Base-by-base conservation (phyloP, 2,797 vertebrate genomes). In the Trachurus trachurus region DNA sequence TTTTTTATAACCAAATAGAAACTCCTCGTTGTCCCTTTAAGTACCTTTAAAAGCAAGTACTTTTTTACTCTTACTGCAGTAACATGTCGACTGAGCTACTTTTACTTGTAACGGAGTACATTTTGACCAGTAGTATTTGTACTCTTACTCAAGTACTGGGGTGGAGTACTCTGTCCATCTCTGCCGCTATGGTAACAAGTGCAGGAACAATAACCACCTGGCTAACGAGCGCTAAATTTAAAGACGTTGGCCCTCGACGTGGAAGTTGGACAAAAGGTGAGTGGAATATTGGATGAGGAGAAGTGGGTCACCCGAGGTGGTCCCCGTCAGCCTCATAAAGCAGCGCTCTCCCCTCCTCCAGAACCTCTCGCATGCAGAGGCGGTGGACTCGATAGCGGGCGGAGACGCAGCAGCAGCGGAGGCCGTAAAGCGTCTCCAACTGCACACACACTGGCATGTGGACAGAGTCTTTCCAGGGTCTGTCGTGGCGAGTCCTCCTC, bases 281-380 rank as follows among this genome's bases (percentile, higher is more conserved):
- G 82, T 66, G 83, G 82, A 88, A 88, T 79, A 87, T 86, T 88
- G 80, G 81, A 82, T 19, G 5, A 68, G 77, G 70, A 63, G 64
- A 83, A 71, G 45, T 68, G 69, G 66, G 67, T 75, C 80, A 73
- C 34, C 72, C 52, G 71, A 76, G 79, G 82, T 83, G 87, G 82
- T 84, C 84, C 88, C 40, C 52, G 61, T 34, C 58, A 82, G 15
- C 40, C 47, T 72, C 57, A 68, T 81, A 82, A 82, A 89, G 54
- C 65, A n/a, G n/a, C n/a, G n/a, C n/a, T n/a, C n/a, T n/a, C n/a
- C n/a, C n/a, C n/a, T n/a, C n/a, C n/a, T n/a, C n/a, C n/a, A n/a
- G 26, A 3, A 26, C 26, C 56, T 61, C 74, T 81, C 42, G 31
- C 22, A 54, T 5, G n/a, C 49, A 71, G 62, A 49, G 68, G 72